Conservation (phyloP, 2,797 vertebrate genomes). For the Hyperoplus immaculatus region DNA sequence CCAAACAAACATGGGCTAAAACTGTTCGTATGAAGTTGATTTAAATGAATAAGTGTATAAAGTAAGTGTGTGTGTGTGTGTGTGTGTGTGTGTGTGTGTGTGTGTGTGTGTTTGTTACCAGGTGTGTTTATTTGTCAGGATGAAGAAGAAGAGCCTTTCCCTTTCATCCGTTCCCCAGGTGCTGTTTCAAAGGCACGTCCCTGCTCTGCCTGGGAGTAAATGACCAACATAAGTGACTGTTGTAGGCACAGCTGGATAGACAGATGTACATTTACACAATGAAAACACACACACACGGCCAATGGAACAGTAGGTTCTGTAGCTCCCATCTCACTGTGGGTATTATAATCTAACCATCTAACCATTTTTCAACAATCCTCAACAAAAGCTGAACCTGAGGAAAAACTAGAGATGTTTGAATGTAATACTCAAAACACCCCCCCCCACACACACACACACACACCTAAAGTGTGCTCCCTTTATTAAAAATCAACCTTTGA, state of each 20-base stretch:
- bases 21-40: conserved; percentile 27
- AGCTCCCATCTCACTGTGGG: conserved; percentile 17
- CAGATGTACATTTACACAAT: conserved; percentile 70
- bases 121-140: conserved; percentile 52
- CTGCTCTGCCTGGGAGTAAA: conserved; percentile 69
- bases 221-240: conserved; percentile 72
- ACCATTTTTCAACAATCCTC: conserved; percentile 19
- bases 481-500: conserved; percentile 60
- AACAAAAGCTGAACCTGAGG: conserved; percentile 70
- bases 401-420: conserved; percentile 52
- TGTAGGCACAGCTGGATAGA: conserved; percentile 77
- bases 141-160: conserved; percentile 58
- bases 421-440: conserved; percentile 9
- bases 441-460: conserved; percentile 9
- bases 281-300: conserved; percentile 47
- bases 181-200: conserved; percentile 80
- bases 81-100: not conserved
- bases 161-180: conserved; percentile 65
- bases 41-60: conserved; percentile 15
- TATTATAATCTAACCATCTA: conserved; percentile 14
- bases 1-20: conserved; percentile 19
- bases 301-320: conserved; percentile 17
- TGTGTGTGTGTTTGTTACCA: conserved; percentile 36
- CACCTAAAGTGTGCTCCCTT: conserved; percentile 49
- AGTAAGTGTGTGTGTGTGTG: not conserved